phyloP scores from a whole-genome alignment of 1,140 invertebrate species.

The Neoseiulus cucumeris region DNA sequence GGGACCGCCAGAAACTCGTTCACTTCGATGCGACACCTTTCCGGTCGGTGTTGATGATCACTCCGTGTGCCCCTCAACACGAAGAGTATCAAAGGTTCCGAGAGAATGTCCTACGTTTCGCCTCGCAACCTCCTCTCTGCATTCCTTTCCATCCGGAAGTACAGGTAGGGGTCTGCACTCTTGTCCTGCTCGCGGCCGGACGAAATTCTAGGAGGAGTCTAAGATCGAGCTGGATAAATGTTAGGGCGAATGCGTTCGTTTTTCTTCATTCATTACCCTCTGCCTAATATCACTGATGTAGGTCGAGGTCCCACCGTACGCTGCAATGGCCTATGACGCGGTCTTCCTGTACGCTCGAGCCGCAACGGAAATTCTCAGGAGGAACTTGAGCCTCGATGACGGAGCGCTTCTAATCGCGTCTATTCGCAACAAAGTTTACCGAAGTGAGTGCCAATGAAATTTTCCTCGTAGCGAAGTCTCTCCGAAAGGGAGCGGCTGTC shows the following conservation, averaged over 20 bases:
- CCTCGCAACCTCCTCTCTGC: slow-evolving; percentile 43
- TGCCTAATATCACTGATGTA: no score
- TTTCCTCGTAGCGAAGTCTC: no score
- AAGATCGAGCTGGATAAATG: no score
- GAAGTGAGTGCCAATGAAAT: slow-evolving; percentile 26
- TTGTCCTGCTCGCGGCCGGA: slow-evolving; percentile 27
- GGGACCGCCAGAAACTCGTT: background rate
- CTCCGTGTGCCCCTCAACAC: slow-evolving; percentile 42
- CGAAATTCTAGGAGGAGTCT: no score
- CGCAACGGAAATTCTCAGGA: slow-evolving; percentile 43
- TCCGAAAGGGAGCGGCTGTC: no score
- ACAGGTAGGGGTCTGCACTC: slow-evolving; percentile 12
- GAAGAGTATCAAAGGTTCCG: slow-evolving; percentile 14
- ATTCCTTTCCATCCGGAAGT: slow-evolving; percentile 48
- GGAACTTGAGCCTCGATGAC: slow-evolving; percentile 44
- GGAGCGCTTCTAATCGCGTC: slow-evolving; percentile 45
- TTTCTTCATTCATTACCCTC: slow-evolving; percentile 33
- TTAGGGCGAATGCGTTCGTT: no score
- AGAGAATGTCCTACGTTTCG: slow-evolving; percentile 30
- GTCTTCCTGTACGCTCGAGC: slow-evolving; percentile 63
- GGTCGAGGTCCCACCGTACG: slow-evolving; percentile 57
- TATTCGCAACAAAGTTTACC: slow-evolving; percentile 48
- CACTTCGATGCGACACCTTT: slow-evolving; percentile 30
- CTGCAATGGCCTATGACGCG: slow-evolving; percentile 65
- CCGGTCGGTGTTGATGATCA: slow-evolving; percentile 46